phyloP scores from a whole-genome alignment of 2,888 invertebrate genomes.

The Chrysomela aeneicollis region DNA sequence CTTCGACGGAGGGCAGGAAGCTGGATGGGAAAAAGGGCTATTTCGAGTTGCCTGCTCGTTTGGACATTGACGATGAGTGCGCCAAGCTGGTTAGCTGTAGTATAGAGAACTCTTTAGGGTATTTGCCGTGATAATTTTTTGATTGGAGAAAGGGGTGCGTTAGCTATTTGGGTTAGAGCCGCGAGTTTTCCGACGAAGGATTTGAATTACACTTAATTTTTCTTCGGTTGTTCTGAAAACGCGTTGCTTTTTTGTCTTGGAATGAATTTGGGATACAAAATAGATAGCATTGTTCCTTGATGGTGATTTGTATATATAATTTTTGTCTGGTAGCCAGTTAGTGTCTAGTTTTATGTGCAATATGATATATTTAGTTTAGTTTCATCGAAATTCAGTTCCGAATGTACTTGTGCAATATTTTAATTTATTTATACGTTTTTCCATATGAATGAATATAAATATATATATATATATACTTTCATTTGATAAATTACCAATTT shows the following conservation, averaged over 20 bases:
- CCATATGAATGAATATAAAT: background rate
- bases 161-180: background rate
- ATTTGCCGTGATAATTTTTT: conserved; percentile 63
- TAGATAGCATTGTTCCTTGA: background rate
- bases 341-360: background rate
- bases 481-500: background rate
- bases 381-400: conserved; percentile 1
- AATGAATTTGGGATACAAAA: no score
- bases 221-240: background rate
- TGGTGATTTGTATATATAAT: conserved; percentile 1
- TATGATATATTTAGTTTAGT: background rate
- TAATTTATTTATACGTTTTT: conserved; percentile 18
- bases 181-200: no score
- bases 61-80: conserved; percentile 24
- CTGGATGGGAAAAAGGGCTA: conserved; percentile 42
- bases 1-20: conserved; percentile 46
- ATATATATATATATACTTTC: background rate
- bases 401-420: conserved; percentile 22
- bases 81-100: conserved; percentile 60
- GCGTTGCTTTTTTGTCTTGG: background rate
- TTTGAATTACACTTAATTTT: no score
- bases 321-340: background rate
- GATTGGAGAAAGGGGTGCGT: background rate
- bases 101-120: conserved; percentile 72
- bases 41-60: conserved; percentile 39